Base-by-base conservation (phyloP, 2,797 vertebrate species). In the Clamator glandarius region DNA sequence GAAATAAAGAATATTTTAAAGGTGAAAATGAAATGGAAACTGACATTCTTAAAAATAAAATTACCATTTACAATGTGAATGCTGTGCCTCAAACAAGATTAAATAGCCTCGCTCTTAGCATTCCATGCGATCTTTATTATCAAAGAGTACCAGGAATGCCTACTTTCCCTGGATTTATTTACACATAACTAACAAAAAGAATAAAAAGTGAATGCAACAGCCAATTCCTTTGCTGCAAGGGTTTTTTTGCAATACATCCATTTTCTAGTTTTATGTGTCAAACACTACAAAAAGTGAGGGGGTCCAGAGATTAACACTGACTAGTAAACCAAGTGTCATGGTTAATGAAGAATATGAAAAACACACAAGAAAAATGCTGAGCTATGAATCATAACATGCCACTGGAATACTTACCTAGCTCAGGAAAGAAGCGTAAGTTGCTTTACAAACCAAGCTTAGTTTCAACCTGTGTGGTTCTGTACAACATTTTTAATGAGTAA, bases 1-100 rank as follows among this genome's bases (percentile, higher is more conserved):
- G 41, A 89, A 96, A 87, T 57, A 80, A 63, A 87, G 29, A 82
- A 33, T 69, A 79, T 79, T 89, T 79, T 76, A 44, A 58, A 31
- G 29, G 39, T 59, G 31, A 90, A 90, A 92, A 83, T 29, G 14
- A 62, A 75, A 51, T 7, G 26, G 52, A 61, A 84, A 89, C 15
- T 14, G 64, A 28, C 12, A 8, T 10, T 87, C 84, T 82, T 39
- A 33, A 74, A 78, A 88, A 63, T 44, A 87, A 78, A 77, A 69
- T 50, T 23, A 36, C 13, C 26, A 46, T 59, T 84, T 87, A 62
- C 25, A 44, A n/a, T 4, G 3, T 44, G 28, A 95, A 68, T 67
- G 73, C 67, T 69, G 41, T 51, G 31, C 15, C 31, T 82, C 8
- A 10, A 76, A 67, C 7, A 36, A 33, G 25, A 79, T 70, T 52